Evolutionary conservation across 2,888 invertebrate species (phyloP), one percentile per base, ranked within the genome.

Genomic region (Tupiocoris notatus): DNA sequence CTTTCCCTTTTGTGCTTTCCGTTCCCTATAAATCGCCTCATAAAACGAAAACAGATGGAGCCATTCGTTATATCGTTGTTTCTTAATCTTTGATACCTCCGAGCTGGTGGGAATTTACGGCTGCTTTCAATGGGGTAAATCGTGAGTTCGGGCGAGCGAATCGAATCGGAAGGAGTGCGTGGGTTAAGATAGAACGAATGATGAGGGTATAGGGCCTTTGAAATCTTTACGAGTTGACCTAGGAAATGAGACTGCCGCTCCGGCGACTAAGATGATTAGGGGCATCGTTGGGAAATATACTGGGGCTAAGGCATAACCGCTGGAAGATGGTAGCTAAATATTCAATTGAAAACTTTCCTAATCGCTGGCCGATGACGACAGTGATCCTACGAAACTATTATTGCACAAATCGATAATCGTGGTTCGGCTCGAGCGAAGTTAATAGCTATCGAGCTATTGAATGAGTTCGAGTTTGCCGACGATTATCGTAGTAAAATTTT

Each of bases 11-110:
- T 65, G 65, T 39, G 25, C 25, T 65, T 39, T 18, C 17, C 25
- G 20, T 21, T 21, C 67, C 67, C 67, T n/a, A 57, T 67, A 67
- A 67, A 67, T 67, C 56, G 56, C 56, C 57, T 39, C 67, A 67
- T 67, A 67, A 57, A 67, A 67, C 67, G 67, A 57, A 67, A 67
- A 67, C 67, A 67, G 56, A 67, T 67, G 65, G 65, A 24, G 65
- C 24, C 65, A 24, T 39, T 20, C 39, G 25, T 25, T 20, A 20
- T 24, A 18, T n/a, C 17, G 17, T 39, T 39, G 65, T 39, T 65
- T 65, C 65, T 65, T 39, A 65, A 65, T 65, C 65, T 39, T 39
- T 39, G 39, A 39, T 39, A 39, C 39, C 39, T 39, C 39, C 39
- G 39, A 39, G 39, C 39, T 39, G 39, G 6, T 7, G 39, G 6